Percentiles rank a stretch among this genome's conserved stretches.
Conservation (phyloP, 2,888 invertebrate species). For the Steinernema carpocapsae region DNA sequence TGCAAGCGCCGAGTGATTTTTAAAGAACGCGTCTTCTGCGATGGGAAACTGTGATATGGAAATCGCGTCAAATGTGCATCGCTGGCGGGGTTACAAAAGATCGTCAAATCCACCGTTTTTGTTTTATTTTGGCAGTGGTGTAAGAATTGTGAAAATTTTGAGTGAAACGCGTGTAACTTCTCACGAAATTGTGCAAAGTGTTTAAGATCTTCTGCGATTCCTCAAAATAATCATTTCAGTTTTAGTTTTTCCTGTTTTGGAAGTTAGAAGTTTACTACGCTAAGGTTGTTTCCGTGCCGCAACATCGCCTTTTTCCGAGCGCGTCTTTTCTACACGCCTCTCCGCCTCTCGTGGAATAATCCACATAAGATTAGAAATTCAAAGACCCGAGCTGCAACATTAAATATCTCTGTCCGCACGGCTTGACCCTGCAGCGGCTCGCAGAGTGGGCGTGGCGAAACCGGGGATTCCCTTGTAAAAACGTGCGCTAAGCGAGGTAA, state of each 20-base stretch:
- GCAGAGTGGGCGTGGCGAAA: constrained; percentile 11
- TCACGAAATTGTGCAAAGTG: no score
- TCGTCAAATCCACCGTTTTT: not conserved
- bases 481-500: not conserved
- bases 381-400: constrained; percentile 10
- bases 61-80: not conserved
- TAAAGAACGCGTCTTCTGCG: constrained; percentile 11
- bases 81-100: not conserved
- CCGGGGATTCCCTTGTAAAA: constrained; percentile 32
- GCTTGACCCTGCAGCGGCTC: constrained; percentile 21
- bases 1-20: constrained; percentile 26
- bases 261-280: not conserved
- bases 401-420: not conserved
- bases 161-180: not conserved
- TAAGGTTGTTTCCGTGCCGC: not conserved
- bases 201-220: no score
- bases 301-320: no score
- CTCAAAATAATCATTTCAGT: no score
- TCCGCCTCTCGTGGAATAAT: no score
- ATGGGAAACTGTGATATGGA: constrained; percentile 17
- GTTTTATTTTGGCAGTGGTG: not conserved
- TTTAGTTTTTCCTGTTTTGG: no score
- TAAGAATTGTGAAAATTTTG: constrained; percentile 13
- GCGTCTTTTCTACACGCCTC: no score
- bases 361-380: not conserved